Percentiles rank a stretch among this genome's conserved stretches.
These are phyloP conservation scores for Pseudopodoces humilis DNA, from an alignment of 2,113 vertebrate species.

Conservation along the genomic window DNA sequence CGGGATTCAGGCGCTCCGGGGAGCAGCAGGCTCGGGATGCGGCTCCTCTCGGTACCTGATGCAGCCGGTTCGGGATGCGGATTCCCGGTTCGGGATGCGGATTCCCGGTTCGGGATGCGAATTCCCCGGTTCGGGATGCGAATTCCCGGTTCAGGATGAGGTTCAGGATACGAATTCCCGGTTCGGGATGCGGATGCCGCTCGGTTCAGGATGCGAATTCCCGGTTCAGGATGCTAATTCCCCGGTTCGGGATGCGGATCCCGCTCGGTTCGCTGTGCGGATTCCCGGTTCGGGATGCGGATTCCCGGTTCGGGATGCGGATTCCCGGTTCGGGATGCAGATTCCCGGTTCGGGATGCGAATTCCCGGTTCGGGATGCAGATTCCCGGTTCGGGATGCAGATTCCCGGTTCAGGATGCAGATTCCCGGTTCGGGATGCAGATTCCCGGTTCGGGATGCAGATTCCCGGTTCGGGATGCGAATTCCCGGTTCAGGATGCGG, in stretches of 20 bases:
- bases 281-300: background rate
- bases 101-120: background rate
- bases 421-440: too few relatives aligned
- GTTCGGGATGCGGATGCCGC: background rate
- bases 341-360: too few relatives aligned
- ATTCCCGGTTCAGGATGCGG: too few relatives aligned
- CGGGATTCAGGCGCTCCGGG: background rate
- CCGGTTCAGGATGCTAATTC: too few relatives aligned
- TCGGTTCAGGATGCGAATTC: background rate
- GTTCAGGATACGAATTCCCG: too few relatives aligned
- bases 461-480: too few relatives aligned
- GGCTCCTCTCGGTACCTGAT: background rate
- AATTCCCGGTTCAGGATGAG: background rate
- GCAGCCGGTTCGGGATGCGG: background rate
- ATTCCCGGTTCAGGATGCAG: too few relatives aligned
- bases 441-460: too few relatives aligned
- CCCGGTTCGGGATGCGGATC: background rate
- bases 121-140: background rate
- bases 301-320: background rate
- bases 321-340: too few relatives aligned
- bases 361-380: too few relatives aligned
- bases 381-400: too few relatives aligned
- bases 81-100: background rate
- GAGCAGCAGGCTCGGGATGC: background rate
- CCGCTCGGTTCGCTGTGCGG: too few relatives aligned